Evolutionary conservation across 2,113 vertebrate species (phyloP).

Genomic region (Corydoras sp.): DNA sequence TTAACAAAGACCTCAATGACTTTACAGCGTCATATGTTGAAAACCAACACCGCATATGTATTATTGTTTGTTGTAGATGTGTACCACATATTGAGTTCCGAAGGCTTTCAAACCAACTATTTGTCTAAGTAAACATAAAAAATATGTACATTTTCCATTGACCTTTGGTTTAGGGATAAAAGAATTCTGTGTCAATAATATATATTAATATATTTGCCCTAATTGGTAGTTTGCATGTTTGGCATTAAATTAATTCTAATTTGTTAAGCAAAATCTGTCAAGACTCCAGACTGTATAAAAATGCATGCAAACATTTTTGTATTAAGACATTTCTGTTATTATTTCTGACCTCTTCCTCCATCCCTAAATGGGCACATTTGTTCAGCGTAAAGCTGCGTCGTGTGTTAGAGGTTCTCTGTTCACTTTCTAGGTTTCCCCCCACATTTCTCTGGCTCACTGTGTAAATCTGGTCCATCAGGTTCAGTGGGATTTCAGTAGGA

Average conservation of each 20-base stretch:
- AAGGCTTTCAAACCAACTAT: neutral
- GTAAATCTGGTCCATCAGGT: constrained; percentile 57
- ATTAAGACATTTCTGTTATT: neutral
- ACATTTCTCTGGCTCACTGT: constrained; percentile 45
- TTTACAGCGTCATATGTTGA: no score
- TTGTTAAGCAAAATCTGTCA: neutral
- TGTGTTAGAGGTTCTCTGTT: constrained; percentile 34
- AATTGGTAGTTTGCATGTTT: neutral
- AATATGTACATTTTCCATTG: neutral
- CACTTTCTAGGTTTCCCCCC: constrained; percentile 31
- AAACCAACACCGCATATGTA: neutral
- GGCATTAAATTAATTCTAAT: neutral
- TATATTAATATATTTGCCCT: neutral
- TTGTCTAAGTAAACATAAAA: neutral
- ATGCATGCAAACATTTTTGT: neutral
- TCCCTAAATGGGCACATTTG: constrained; percentile 20
- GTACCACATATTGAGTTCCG: neutral
- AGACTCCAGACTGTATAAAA: neutral
- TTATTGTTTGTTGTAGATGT: neutral
- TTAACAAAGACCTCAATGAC: neutral
- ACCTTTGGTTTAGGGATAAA: neutral
- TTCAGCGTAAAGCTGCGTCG: constrained; percentile 35
- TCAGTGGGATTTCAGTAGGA: constrained; percentile 68
- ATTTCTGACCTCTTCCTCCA: neutral
- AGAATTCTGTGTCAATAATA: neutral